A percentile compares a stretch with the other conserved stretches of the same genome.
These are phyloP conservation scores for Ailurus styani DNA, from an alignment of 2,113 vertebrate species.

Conservation along the genomic window DNA sequence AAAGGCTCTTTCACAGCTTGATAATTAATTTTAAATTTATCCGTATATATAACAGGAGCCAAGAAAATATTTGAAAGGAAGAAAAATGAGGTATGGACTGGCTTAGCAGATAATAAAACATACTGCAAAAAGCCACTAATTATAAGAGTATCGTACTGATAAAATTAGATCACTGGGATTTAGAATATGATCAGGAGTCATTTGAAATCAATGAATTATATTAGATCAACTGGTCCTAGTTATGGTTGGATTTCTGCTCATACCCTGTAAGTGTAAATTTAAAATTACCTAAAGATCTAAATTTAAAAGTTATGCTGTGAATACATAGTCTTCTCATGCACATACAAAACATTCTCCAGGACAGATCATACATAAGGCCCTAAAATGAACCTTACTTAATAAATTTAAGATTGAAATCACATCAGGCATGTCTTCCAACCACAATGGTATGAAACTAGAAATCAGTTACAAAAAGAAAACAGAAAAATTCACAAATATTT, in stretches of 20 bases:
- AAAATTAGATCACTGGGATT: background rate
- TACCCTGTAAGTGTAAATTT: no score
- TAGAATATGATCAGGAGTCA: background rate
- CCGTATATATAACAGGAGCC: background rate
- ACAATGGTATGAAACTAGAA: background rate
- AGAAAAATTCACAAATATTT: background rate
- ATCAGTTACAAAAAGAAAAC: background rate
- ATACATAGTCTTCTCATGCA: background rate
- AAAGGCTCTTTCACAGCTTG: background rate
- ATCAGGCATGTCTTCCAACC: background rate
- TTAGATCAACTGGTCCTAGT: no score
- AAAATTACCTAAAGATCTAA: background rate
- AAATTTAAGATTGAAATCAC: background rate
- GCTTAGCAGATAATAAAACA: background rate
- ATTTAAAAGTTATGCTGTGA: background rate
- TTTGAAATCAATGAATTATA: background rate
- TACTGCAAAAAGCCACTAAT: background rate
- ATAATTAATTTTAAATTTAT: background rate
- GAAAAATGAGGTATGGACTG: background rate
- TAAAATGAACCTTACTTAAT: background rate
- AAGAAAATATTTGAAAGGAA: background rate
- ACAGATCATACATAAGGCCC: background rate
- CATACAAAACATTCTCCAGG: background rate
- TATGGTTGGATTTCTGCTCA: background rate
- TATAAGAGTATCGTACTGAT: background rate